These are phyloP conservation scores for Drosophila sucinea DNA, from an alignment of 1,140 invertebrate genomes.

Conservation along the genomic window DNA sequence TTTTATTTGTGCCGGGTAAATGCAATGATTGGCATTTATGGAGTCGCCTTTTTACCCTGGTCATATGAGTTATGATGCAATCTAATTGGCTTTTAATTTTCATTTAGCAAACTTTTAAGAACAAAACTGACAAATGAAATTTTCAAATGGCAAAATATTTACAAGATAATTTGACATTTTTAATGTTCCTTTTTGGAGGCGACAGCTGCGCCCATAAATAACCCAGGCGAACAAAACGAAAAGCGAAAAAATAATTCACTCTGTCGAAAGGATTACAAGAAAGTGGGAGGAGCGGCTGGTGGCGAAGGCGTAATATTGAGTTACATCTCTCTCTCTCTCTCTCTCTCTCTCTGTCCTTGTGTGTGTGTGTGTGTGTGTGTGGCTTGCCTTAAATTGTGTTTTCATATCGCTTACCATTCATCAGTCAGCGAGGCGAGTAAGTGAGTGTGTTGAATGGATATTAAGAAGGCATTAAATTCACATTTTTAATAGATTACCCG, in stretches of 20 bases:
- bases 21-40: constrained; percentile 71
- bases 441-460: constrained; percentile 33
- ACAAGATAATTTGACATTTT: constrained; percentile 48
- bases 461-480: constrained; percentile 70
- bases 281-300: background rate
- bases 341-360: background rate
- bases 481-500: constrained; percentile 66
- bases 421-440: constrained; percentile 8
- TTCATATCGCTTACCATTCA: constrained; percentile 25
- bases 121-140: constrained; percentile 25
- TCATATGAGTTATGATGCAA: constrained; percentile 39
- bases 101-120: constrained; percentile 35
- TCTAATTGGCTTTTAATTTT: constrained; percentile 62
- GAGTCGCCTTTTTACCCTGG: constrained; percentile 4
- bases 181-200: constrained; percentile 25
- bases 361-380: constrained; percentile 2
- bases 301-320: constrained; percentile 42
- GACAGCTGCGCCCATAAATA: constrained; percentile 41
- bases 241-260: constrained; percentile 28
- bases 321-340: constrained; percentile 22
- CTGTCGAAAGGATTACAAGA: constrained; percentile 47
- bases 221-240: constrained; percentile 4
- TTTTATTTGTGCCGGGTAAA: background rate
- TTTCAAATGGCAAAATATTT: constrained; percentile 46
- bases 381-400: constrained; percentile 20